Evolutionary conservation across 2,797 vertebrate species (phyloP).

Genomic region (Lagodon rhomboides): DNA sequence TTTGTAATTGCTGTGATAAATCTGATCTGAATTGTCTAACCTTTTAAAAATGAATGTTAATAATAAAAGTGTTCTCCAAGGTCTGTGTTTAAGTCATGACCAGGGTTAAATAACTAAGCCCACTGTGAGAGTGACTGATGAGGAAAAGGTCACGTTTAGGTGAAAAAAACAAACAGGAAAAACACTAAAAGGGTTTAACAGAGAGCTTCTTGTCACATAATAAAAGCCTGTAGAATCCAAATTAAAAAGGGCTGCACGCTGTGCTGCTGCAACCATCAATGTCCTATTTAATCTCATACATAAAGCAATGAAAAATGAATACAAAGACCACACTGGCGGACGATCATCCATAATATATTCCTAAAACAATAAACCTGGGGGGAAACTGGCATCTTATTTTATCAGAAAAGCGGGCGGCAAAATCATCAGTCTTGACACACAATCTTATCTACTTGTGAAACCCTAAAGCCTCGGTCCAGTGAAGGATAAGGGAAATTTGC

Average conservation of each 20-base stretch:
- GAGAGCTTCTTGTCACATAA: constrained; percentile 52
- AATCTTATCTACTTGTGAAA: constrained; percentile 75
- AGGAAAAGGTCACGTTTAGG: constrained; percentile 67
- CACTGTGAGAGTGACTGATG: constrained; percentile 6
- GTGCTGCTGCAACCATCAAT: constrained; percentile 18
- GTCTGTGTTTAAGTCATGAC: constrained; percentile 45
- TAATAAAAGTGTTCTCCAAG: constrained; percentile 5
- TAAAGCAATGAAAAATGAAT: constrained; percentile 29
- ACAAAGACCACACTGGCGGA: constrained; percentile 5
- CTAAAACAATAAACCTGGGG: constrained; percentile 43
- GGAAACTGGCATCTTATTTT: constrained; percentile 58
- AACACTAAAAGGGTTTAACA: constrained; percentile 41
- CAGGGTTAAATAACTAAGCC: constrained; percentile 56
- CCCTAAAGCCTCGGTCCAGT: constrained; percentile 66
- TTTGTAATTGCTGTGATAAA: constrained; percentile 14
- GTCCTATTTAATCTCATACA: constrained; percentile 39
- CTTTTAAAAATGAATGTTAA: constrained; percentile 37
- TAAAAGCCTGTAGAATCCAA: constrained; percentile 29
- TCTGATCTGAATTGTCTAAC: constrained; percentile 18
- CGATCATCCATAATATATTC: constrained; percentile 34
- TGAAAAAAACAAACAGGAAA: constrained; percentile 18
- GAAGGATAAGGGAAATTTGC: constrained; percentile 70
- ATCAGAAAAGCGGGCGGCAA: constrained; percentile 44
- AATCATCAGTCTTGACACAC: constrained; percentile 65
- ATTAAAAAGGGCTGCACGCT: constrained; percentile 28